Base-by-base conservation (phyloP, 2,113 vertebrate species). In the Oryzias woworae region DNA sequence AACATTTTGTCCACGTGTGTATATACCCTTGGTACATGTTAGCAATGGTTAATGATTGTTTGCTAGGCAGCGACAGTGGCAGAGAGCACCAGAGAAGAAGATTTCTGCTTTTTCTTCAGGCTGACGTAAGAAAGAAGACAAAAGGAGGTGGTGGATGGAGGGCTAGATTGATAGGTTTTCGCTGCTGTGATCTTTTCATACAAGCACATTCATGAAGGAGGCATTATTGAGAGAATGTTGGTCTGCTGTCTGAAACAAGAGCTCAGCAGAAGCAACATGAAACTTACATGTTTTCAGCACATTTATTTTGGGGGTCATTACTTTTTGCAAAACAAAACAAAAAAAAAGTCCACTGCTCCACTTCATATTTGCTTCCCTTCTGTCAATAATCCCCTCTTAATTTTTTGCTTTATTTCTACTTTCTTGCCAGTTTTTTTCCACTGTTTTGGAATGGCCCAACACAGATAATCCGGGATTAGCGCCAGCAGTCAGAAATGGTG, bases 401-500 rank as follows among this genome's bases (percentile, higher is more conserved):
- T 12, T 36, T 36, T 36, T 36, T 36, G 36, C 10, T 36, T 36
- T 12, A 3, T 36, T 36, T 36, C 10, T 3, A 12, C 12, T 36
- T 36, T 86, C 87, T 62, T 84, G 78, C 73, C 85, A 89, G 77
- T 84, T 82, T 84, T 84, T 70, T 55, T 81, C 75, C 36, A 36
- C 36, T 52, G 77, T 71, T 83, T 77, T 74, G 85, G 86, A 89
- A 86, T 85, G 85, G 83, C 83, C 77, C 59, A 64, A 44, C 61
- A 68, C 62, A 76, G 83, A 87, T 88, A 87, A 90, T 90, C 87
- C 83, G 78, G 83, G 87, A 90, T 90, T 89, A 90, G 66, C 53
- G 67, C 42, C 41, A 78, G 70, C 78, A 78, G 84, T 85, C 73
- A 52, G 69, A 67, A 43, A 66, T 73, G 59, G 53, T 81, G 73